Evolutionary conservation across 2,797 vertebrate genomes (phyloP).

Genomic region (Pagetopsis macropterus): DNA sequence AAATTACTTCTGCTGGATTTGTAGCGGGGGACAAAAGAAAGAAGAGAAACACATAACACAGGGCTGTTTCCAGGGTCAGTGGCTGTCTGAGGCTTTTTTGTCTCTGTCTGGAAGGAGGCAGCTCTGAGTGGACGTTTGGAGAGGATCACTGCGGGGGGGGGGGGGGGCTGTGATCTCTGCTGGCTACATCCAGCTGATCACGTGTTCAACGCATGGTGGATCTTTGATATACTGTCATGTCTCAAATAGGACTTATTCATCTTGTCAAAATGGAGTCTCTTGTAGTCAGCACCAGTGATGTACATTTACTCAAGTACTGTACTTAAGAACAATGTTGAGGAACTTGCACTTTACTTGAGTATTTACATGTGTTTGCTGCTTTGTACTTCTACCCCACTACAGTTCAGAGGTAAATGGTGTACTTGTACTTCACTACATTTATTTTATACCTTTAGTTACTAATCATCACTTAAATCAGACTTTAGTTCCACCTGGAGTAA

Average conservation of each 20-base stretch:
- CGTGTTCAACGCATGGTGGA: slow-evolving; percentile 4
- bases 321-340: too few relatives aligned
- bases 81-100: slow-evolving; percentile 38
- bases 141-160: slow-evolving; percentile 10
- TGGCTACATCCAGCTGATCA: neutral
- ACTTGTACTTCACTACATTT: too few relatives aligned
- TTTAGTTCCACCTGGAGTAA: too few relatives aligned
- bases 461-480: too few relatives aligned
- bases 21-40: slow-evolving; percentile 54
- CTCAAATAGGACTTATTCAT: neutral
- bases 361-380: too few relatives aligned
- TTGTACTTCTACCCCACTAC: too few relatives aligned
- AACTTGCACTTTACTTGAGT: too few relatives aligned
- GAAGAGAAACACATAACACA: slow-evolving; percentile 62
- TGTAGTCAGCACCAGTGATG: neutral
- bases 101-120: slow-evolving; percentile 31
- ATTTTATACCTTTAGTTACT: too few relatives aligned
- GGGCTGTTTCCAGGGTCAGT: slow-evolving; percentile 64
- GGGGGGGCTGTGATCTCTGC: neutral
- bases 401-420: too few relatives aligned
- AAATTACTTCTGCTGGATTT: slow-evolving; percentile 76
- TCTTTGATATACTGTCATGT: neutral
- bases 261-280: neutral
- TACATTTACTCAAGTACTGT: too few relatives aligned
- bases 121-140: slow-evolving; percentile 15